Percentiles rank a stretch among this genome's conserved stretches.
Evolutionary conservation across 2,888 invertebrate genomes (phyloP).

Genomic region (Temnothorax rugatulus): DNA sequence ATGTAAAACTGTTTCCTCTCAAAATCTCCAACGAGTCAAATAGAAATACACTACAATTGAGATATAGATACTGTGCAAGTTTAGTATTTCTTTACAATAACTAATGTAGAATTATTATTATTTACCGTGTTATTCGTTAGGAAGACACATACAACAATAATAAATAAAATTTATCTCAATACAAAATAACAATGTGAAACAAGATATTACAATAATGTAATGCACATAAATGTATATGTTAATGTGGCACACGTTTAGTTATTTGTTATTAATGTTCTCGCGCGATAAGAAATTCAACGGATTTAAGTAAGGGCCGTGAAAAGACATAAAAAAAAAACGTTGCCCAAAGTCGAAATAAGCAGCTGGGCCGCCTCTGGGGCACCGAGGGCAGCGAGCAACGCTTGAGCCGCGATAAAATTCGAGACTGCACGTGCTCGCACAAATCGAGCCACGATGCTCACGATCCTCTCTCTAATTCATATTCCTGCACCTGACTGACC

Average conservation of each 20-base stretch:
- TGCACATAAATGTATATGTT: not conserved
- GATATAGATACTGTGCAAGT: not conserved
- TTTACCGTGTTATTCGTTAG: not conserved
- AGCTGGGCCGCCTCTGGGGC: constrained; percentile 58
- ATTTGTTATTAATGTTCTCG: not conserved
- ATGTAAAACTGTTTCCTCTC: not conserved
- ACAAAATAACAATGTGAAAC: not conserved
- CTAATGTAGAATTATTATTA: not conserved
- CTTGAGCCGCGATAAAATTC: constrained; percentile 69
- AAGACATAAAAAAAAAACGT: constrained; percentile 58
- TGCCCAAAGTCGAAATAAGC: constrained; percentile 58
- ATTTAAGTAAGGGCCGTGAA: constrained; percentile 56
- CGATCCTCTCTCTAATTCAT: constrained; percentile 77
- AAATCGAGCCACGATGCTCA: constrained; percentile 62
- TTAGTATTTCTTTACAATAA: constrained; percentile 1
- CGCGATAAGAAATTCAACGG: constrained; percentile 17
- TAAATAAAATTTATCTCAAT: not conserved
- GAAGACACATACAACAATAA: not conserved
- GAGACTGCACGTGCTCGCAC: constrained; percentile 70
- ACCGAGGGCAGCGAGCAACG: constrained; percentile 59
- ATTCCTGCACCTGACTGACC: constrained; percentile 85
- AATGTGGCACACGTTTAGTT: no score
- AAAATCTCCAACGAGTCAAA: not conserved
- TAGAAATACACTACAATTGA: not conserved
- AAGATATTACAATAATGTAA: not conserved